phyloP scores from a whole-genome alignment of 2,113 vertebrate genomes.

The Aptenodytes patagonicus region DNA sequence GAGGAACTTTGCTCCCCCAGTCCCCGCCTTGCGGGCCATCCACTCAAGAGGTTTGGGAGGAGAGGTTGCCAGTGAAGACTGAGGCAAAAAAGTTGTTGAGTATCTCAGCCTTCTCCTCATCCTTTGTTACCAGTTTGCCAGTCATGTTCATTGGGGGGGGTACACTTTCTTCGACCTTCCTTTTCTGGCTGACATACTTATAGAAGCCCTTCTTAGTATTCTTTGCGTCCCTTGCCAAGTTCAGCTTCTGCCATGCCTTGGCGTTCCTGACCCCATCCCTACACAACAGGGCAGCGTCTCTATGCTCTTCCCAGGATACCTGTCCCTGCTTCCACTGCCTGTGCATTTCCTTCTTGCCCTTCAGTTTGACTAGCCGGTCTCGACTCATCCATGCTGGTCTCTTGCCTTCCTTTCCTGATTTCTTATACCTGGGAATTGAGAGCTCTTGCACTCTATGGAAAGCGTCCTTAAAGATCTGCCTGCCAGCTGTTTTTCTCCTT shows the following conservation, averaged over 20 bases:
- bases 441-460: neutral
- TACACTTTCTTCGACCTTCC: neutral
- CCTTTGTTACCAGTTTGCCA: no score
- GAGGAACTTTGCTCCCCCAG: neutral
- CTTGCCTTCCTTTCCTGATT: neutral
- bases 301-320: neutral
- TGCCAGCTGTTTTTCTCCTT: no score
- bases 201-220: no score
- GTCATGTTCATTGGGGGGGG: no score
- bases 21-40: neutral
- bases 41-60: neutral
- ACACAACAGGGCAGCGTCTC: neutral
- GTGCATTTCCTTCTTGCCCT: neutral
- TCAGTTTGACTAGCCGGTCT: neutral
- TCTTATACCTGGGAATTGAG: neutral
- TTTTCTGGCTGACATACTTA: neutral
- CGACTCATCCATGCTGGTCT: no score
- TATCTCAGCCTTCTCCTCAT: no score
- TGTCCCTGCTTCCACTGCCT: neutral
- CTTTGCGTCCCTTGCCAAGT: neutral
- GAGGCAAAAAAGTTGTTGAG: no score
- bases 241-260: neutral
- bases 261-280: neutral
- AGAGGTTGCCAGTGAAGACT: neutral
- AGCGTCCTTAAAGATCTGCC: no score